phyloP scores from a whole-genome alignment of 2,888 invertebrate genomes.

The Amorpha juglandis region DNA sequence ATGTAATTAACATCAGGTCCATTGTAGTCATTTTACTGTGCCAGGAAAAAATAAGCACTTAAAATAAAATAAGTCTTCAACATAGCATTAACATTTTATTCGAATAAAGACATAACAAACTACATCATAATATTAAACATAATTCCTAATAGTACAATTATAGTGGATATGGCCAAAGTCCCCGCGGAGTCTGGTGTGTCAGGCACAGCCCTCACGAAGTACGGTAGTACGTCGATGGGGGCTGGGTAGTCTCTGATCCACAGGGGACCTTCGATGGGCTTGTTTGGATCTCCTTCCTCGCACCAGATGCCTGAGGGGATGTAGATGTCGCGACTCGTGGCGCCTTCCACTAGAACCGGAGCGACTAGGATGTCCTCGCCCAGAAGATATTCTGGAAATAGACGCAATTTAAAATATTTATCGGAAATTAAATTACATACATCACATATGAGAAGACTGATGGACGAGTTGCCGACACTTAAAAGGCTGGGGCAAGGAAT shows the following conservation, averaged over 20 bases:
- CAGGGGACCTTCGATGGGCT: conserved; percentile 81
- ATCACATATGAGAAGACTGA: too few species aligned
- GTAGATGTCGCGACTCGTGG: conserved; percentile 87
- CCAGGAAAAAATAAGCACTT: too few species aligned
- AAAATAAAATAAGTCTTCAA: not conserved
- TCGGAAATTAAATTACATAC: too few species aligned
- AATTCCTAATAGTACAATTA: conserved; percentile 51
- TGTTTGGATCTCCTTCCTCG: conserved; percentile 81
- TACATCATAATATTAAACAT: conserved; percentile 38
- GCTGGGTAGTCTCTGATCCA: conserved; percentile 87
- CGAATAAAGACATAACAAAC: not conserved
- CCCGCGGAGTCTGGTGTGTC: conserved; percentile 40
- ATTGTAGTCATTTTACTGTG: too few species aligned
- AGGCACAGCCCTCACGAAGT: conserved; percentile 77
- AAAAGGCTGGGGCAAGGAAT: too few species aligned
- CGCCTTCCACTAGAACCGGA: conserved; percentile 87
- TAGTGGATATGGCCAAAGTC: conserved; percentile 41
- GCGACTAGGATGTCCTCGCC: conserved; percentile 91
- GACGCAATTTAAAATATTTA: not conserved
- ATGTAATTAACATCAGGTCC: too few species aligned
- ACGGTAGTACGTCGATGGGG: conserved; percentile 87
- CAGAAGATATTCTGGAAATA: conserved; percentile 88
- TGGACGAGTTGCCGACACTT: too few species aligned
- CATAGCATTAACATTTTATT: not conserved
- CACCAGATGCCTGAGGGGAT: conserved; percentile 90